A percentile compares a stretch with the other conserved stretches of the same genome.
Conservation (phyloP, 1,140 invertebrate genomes). For the Macrotrachela quadricornifera region DNA sequence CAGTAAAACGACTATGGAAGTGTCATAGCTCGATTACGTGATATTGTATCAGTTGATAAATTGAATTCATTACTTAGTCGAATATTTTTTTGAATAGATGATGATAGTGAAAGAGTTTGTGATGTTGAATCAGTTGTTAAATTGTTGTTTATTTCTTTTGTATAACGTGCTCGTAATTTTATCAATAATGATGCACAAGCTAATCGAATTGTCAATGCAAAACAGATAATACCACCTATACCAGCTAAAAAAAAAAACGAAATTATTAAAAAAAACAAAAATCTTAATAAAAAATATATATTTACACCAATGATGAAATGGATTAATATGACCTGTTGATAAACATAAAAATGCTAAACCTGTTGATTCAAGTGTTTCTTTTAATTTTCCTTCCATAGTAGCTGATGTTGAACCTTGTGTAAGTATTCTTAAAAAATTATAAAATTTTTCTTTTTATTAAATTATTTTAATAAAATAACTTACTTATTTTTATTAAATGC, state of each 20-base stretch:
- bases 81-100: too few relatives aligned
- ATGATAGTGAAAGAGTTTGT: too few relatives aligned
- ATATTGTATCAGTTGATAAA: too few relatives aligned
- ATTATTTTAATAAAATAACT: background rate
- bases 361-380: conserved; percentile 24
- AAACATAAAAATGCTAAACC: conserved; percentile 20
- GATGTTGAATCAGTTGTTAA: background rate
- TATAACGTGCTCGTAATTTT: conserved; percentile 16
- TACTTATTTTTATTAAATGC: conserved; percentile 10
- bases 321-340: conserved; percentile 11
- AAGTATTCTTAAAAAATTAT: background rate
- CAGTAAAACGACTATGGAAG: too few relatives aligned
- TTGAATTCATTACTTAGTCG: too few relatives aligned
- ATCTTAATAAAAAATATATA: background rate
- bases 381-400: conserved; percentile 24
- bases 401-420: conserved; percentile 11
- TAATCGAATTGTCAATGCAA: conserved; percentile 17
- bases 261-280: background rate
- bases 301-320: conserved; percentile 10
- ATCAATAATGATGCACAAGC: conserved; percentile 19
- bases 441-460: background rate
- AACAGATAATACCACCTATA: conserved; percentile 14
- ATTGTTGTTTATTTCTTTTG: background rate
- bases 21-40: too few relatives aligned
- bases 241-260: conserved; percentile 14